phyloP scores from a whole-genome alignment of 1,140 invertebrate species.

The Drosophila sturtevanti region DNA sequence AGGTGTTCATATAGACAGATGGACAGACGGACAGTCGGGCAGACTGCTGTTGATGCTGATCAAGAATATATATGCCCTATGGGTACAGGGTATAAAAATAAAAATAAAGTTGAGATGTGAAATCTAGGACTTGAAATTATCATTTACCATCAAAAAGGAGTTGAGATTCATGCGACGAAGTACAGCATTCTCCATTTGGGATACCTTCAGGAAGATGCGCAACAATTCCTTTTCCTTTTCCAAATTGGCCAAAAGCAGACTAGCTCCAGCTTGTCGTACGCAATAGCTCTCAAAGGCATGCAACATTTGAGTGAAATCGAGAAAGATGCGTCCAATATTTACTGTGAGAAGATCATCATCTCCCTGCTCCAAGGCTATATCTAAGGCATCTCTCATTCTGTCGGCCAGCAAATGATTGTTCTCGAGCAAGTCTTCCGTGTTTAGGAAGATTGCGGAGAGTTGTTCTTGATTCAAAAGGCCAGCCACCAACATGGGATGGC shows the following conservation, averaged over 20 bases:
- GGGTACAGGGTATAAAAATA: no score
- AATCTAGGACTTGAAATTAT: background rate
- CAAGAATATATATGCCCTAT: no score
- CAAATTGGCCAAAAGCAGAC: slow-evolving; percentile 92
- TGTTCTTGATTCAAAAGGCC: slow-evolving; percentile 92
- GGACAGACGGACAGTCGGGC: no score
- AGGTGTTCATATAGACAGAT: no score
- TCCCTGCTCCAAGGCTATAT: slow-evolving; percentile 90
- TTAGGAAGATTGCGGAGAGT: slow-evolving; percentile 95
- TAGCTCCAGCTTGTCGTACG: slow-evolving; percentile 94
- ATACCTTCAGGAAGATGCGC: slow-evolving; percentile 96
- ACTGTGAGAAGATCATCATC: slow-evolving; percentile 93
- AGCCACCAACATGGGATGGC: slow-evolving; percentile 95
- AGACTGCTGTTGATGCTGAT: no score
- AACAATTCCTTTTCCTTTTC: slow-evolving; percentile 98
- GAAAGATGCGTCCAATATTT: slow-evolving; percentile 94
- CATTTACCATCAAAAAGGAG: slow-evolving; percentile 96
- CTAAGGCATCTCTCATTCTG: slow-evolving; percentile 93
- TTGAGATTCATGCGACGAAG: slow-evolving; percentile 97
- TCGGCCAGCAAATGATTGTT: slow-evolving; percentile 94
- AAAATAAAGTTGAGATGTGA: background rate
- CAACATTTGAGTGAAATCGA: slow-evolving; percentile 96
- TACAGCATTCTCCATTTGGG: slow-evolving; percentile 97
- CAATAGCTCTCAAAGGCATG: slow-evolving; percentile 97
- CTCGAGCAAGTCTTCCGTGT: slow-evolving; percentile 95